Evolutionary conservation across 2,113 vertebrate species (phyloP), one percentile per base, ranked within the genome.

Genomic region (Oxyura jamaicensis): DNA sequence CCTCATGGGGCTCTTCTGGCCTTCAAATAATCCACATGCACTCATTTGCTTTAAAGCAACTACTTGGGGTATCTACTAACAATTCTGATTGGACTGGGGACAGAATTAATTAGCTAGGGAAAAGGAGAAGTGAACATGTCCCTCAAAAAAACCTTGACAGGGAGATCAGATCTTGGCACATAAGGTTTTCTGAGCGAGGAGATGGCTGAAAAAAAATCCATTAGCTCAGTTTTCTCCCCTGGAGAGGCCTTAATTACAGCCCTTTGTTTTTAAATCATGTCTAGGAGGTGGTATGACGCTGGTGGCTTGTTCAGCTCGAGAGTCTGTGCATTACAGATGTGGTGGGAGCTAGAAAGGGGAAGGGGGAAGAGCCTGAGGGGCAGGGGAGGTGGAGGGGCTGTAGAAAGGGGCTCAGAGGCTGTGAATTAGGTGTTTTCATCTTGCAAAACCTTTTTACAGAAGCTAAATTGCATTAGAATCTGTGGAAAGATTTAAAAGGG

Each of bases 311-410:
- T 50, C 68, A 68, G 7, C 52, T 39, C 1, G 2, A 19, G 62
- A 44, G 6, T 79, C 39, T 79, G 83, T 10, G 17, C 36, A 5
- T 8, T 2, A 2, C 25, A 23, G 44, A 35, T 0, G 0, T 6
- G 62, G 46, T 3, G 25, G n/a, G 48, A 48, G 36, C 59, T 74
- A 31, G 23, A 25, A 36, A 39, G 60, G 52, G 14, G 26, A 63
- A 55, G 53, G 22, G 58, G 56, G 36, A 41, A 48, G 46, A 39
- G 18, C 9, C 0, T n/a, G 23, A 26, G 52, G 2, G n/a, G 18
- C 50, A 25, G 22, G 35, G 19, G 5, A 6, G 10, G 22, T 50
- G 53, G 60, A 28, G 41, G 73, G 36, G 6, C n/a, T 13, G 14
- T 7, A 19, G 42, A n/a, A 68, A 29, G 11, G 33, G 31, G 2